Base-by-base conservation (phyloP, 2,797 vertebrate species). In the Danio kyathit region DNA sequence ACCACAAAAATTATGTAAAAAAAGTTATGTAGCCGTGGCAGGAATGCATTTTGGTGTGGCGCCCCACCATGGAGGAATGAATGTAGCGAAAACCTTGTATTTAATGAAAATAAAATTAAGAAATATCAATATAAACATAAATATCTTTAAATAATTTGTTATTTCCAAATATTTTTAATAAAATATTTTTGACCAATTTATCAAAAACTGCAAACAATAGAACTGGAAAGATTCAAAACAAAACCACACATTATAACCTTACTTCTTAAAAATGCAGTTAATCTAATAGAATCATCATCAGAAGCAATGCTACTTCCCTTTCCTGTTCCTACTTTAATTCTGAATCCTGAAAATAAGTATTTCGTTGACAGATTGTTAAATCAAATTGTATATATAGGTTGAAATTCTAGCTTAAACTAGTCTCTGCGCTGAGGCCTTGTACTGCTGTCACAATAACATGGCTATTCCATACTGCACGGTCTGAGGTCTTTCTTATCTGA, bases 401-500 rank as follows among this genome's bases (percentile, higher is more conserved):
- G 21, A 41, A 72, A 29, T 54, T 46, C 71, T 56, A 66, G 43
- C 76, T 40, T 43, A 48, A 63, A 21, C 65, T 63, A 70, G n/a
- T 79, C 74, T 82, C 57, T 71, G 60, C 11, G 6, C 21, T 66
- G 44, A 19, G 56, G 41, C 56, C 72, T 69, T 81, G 66, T 64
- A 13, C 69, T 84, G 70, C 73, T 65, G 13, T 70, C 57, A 48
- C 73, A 19, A 76, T 49, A 76, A 40, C 17, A 66, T 52, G 11
- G 43, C 70, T 67, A 66, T 83, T n/a, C 77, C 38, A 79, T 71
- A 81, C 48, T 41, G 60, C 72, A 13, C 19, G 2, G 16, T 81
- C 5, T 79, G 71, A 54, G 60, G 48, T 80, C 14, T 74, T 52
- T 56, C 57, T 51, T 40, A 80, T 82, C 66, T 76, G 56, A 80